Base-by-base conservation (phyloP, 2,113 vertebrate species). In the Brachyhypopomus occidentalis region DNA sequence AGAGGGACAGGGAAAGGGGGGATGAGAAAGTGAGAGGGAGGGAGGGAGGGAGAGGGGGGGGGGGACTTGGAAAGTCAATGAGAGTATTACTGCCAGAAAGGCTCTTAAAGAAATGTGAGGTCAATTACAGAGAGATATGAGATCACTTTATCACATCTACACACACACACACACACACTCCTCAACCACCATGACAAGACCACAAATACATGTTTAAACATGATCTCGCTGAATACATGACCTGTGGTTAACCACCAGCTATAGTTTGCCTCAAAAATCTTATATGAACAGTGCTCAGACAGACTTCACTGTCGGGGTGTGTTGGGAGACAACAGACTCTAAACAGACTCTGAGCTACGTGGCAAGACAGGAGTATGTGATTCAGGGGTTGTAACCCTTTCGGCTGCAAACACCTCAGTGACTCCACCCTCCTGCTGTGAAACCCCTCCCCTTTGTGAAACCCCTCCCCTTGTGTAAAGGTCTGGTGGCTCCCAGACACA, bases 91-190 rank as follows among this genome's bases (percentile, higher is more conserved):
- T 92, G 92, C 91, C 92, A 94, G 90, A 88, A 91, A 90, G 84
- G 88, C 89, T 91, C 91, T 93, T 93, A 92, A 89, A 92, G 90
- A 90, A 93, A 93, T 92, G 90, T 93, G 89, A 83, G 90, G 91
- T 93, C 92, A 91, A 92, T 93, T 93, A 93, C 86, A 84, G 86
- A 89, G 86, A 89, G 85, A 89, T 90, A 86, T 87, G 81, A 79
- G 82, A 84, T 84, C 82, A 67, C 72, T 84, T 86, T 79, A 87
- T 89, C 84, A 86, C 41, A 41, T 9, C 5, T 9, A 30, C 38
- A 52, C 58, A 73, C 79, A 63, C 66, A 52, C 79, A 48, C 70
- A 77, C 67, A 56, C 74, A 85, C 34, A n/a, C 30, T n/a, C 34
- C 83, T 76, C 55, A 59, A 36, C 45, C 52, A 22, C 36, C 36